Evolutionary conservation across 2,113 vertebrate species (phyloP), one percentile per base, ranked within the genome.

Genomic region (Dolichallabes microphthalmus): DNA sequence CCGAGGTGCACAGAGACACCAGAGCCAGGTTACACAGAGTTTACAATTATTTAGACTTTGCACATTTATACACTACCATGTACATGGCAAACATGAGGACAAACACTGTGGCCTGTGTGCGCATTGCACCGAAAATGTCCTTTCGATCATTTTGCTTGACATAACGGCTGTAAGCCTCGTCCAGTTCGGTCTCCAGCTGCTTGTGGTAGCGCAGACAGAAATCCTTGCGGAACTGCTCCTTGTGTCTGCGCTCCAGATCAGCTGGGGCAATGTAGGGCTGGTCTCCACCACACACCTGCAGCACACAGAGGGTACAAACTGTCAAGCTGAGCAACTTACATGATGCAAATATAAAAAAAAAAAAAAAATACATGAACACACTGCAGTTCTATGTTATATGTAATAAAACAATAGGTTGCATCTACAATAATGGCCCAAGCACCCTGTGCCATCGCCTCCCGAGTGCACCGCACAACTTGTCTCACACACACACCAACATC

Each of bases 101-200:
- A 82, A 99, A 98, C 0, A 99, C 96, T 0, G 97, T 98, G 91
- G 98, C 98, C 10, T 98, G 98, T 0, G 98, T 98, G 64, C 98
- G 97, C 2, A 98, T 98, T 75, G 98, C 96, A 77, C 97, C 96
- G 92, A 99, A 99, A 94, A 99, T 98, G 93, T 99, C 99, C 94
- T 99, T 99, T 94, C 98, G 94, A 80, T 99, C 96, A 0, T 99
- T 99, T 96, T 99, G 97, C 94, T 97, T 98, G 92, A 96, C 90
- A 90, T 98, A 98, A 93, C 95, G 98, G 94, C 90, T 91, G 94
- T 95, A 99, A 92, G 94, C 92, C 92, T 98, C 96, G 1, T 98
- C 96, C 0, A 99, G 94, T 93, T 99, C 97, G 0, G 90, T 85
- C 93, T 98, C 97, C 4, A 99, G 96, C 92, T 97, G 97, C 79